Percentiles rank a stretch among this genome's conserved stretches.
Conservation (phyloP, 2,797 vertebrate species). For the Poliocrania exsul region DNA sequence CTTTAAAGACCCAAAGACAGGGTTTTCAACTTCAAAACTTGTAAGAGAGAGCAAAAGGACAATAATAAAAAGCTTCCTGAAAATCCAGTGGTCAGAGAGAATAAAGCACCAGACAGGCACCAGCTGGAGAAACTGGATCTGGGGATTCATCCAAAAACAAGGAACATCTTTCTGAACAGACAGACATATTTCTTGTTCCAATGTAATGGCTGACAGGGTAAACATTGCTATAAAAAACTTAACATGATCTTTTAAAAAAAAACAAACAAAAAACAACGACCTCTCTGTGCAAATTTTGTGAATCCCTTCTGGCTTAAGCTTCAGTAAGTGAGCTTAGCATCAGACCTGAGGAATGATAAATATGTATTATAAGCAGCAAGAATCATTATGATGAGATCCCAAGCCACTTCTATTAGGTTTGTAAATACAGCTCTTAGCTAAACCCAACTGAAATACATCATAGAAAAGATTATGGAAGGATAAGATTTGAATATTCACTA, state of each 20-base stretch:
- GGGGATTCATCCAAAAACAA: slow-evolving; percentile 45
- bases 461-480: slow-evolving; percentile 29
- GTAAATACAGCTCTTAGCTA: neutral
- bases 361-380: neutral
- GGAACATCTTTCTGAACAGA: slow-evolving; percentile 46
- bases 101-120: slow-evolving; percentile 35
- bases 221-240: slow-evolving; percentile 20
- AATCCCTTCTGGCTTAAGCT: neutral
- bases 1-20: neutral
- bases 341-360: neutral
- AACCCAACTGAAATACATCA: neutral
- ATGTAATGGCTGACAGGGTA: slow-evolving; percentile 36
- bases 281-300: neutral
- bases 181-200: neutral
- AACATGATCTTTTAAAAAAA: neutral
- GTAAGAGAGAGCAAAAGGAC: neutral
- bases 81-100: slow-evolving; percentile 33
- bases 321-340: neutral
- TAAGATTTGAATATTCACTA: neutral
- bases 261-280: neutral
- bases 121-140: slow-evolving; percentile 57
- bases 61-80: neutral
- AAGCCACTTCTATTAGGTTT: neutral
- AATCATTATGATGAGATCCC: neutral
- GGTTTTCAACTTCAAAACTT: neutral